Evolutionary conservation across 2,113 vertebrate species (phyloP).

Genomic region (Aramus guarauna): DNA sequence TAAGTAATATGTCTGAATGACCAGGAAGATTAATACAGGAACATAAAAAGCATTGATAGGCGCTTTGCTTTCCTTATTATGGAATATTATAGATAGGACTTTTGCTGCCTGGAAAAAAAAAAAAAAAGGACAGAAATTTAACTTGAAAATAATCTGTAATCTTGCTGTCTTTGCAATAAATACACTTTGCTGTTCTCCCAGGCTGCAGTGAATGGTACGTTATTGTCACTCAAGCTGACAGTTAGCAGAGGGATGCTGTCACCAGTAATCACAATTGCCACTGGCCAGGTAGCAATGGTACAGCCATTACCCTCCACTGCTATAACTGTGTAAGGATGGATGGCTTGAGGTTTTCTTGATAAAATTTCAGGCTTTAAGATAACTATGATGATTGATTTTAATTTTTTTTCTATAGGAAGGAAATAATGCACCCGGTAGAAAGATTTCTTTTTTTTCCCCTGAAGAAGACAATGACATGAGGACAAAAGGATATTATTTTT

Average conservation of each 20-base stretch:
- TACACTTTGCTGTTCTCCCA: background rate
- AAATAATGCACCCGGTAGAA: background rate
- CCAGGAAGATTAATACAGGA: conserved; percentile 15
- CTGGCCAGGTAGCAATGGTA: background rate
- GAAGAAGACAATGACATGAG: background rate
- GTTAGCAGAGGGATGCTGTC: background rate
- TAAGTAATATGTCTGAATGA: conserved; percentile 1
- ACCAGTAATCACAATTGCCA: background rate
- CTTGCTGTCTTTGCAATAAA: background rate
- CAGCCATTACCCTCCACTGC: background rate
- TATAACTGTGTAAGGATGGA: background rate
- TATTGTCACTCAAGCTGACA: background rate
- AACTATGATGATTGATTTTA: background rate
- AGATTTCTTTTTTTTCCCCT: background rate
- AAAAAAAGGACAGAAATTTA: background rate
- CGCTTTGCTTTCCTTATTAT: background rate
- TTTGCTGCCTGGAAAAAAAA: background rate
- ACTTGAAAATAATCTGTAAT: background rate
- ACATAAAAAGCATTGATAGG: background rate
- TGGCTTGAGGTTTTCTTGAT: background rate
- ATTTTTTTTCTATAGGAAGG: background rate
- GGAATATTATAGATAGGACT: background rate
- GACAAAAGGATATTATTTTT: background rate
- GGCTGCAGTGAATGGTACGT: background rate
- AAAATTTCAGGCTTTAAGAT: background rate